phyloP scores from a whole-genome alignment of 53 echinoderm and acorn worm genomes.

The Patiria pectinifera region DNA sequence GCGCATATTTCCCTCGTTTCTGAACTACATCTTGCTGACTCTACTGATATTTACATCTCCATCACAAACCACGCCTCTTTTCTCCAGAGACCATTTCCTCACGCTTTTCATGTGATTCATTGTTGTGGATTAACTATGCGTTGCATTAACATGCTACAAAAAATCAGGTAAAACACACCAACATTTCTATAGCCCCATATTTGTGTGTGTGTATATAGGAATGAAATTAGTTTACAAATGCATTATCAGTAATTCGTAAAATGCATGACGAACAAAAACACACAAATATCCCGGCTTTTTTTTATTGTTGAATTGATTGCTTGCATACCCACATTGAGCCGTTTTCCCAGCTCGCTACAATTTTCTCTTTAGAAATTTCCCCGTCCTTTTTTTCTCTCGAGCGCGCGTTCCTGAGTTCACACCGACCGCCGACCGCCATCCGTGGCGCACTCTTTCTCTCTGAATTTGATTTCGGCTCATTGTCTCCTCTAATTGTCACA shows the following conservation, averaged over 20 bases:
- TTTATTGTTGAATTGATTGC: background rate
- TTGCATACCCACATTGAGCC: background rate
- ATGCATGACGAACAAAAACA: background rate
- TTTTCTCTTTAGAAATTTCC: background rate
- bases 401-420: background rate
- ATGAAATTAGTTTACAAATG: background rate
- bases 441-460: background rate
- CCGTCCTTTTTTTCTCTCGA: background rate
- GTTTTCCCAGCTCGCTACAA: background rate
- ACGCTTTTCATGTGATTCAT: background rate
- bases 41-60: too few species aligned
- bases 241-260: background rate
- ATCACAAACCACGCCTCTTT: background rate
- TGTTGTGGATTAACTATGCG: too few species aligned
- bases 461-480: conserved; percentile 53
- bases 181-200: background rate
- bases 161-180: background rate
- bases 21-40: too few species aligned
- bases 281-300: background rate
- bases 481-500: conserved; percentile 49
- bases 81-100: background rate
- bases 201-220: background rate
- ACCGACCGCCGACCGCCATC: background rate
- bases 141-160: too few species aligned
- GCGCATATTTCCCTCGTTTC: too few species aligned